Conservation (phyloP, 2,888 invertebrate species). For the Himalopsyche anomala region DNA sequence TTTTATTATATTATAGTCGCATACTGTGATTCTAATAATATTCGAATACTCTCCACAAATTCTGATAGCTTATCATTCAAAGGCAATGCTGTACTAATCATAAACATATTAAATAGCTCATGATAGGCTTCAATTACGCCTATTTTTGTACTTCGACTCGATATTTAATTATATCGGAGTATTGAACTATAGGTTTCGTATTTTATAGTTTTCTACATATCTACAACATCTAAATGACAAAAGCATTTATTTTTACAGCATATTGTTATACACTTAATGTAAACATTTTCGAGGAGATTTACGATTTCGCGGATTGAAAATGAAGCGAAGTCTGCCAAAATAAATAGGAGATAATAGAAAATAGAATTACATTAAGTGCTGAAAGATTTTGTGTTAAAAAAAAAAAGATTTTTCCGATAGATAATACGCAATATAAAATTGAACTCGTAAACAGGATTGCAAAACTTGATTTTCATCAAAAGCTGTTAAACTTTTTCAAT, state of each 20-base stretch:
- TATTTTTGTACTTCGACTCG: neutral
- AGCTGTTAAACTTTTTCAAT: neutral
- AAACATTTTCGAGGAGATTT: constrained; percentile 4
- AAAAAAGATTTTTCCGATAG: no score
- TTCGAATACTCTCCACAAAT: neutral
- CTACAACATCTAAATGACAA: neutral
- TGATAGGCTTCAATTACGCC: neutral
- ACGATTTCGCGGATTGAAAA: neutral
- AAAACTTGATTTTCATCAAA: neutral
- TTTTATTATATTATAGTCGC: no score
- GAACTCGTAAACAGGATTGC: no score
- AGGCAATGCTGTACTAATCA: neutral
- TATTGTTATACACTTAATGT: neutral
- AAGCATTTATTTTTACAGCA: neutral
- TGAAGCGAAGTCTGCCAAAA: neutral
- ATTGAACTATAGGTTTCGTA: neutral
- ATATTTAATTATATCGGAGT: neutral
- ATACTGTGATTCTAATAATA: no score
- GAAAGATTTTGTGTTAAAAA: no score
- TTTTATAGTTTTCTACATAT: neutral
- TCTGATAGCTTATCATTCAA: neutral
- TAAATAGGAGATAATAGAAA: neutral
- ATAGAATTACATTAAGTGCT: neutral
- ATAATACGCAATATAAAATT: no score
- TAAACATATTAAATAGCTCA: neutral